Evolutionary conservation across 2,797 vertebrate genomes (phyloP), one percentile per base, ranked within the genome.

Genomic region (Gymnoscopelus braueri): DNA sequence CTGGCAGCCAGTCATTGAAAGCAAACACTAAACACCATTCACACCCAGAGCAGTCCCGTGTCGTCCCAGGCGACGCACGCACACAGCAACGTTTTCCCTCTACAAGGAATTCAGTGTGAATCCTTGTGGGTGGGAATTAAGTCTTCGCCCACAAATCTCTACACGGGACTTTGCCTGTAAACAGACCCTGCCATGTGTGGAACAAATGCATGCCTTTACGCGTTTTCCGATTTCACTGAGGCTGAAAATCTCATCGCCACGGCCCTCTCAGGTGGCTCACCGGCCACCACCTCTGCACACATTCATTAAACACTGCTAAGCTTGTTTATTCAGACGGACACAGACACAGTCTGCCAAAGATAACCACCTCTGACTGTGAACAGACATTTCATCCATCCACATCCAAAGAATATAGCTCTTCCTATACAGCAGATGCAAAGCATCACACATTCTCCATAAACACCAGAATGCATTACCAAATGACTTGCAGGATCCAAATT

Each of bases 301-400:
- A 84, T 87, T 81, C 86, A 89, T 19, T 78, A 87, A 84, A 79
- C 82, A 88, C 56, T 62, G 54, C 78, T 50, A 44, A 5, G 74
- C 71, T 72, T 91, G 82, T 86, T 91, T 85, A 85, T 87, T 90
- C 83, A 86, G 62, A 78, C 73, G 65, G 76, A 75, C 72, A 72
- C 75, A 82, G 75, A 72, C 75, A 81, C 73, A 86, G 74, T 76
- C 80, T 74, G 84, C 83, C 86, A 71, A 91, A 89, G 89, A 84
- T 84, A 74, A 86, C 89, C 82, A 74, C 67, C 60, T 26, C 60
- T 5, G 44, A 65, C 75, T 80, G 84, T 75, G 78, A 77, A 63
- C n/a, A 51, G 77, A 75, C 78, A 72, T 84, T 67, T 79, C 75
- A 56, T 80, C 66, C 26, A 44, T 44, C 39, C 39, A 44, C 39